Evolutionary conservation across 2,888 invertebrate species (phyloP), one percentile per base, ranked within the genome.

Genomic region (Pristionchus japonicus): DNA sequence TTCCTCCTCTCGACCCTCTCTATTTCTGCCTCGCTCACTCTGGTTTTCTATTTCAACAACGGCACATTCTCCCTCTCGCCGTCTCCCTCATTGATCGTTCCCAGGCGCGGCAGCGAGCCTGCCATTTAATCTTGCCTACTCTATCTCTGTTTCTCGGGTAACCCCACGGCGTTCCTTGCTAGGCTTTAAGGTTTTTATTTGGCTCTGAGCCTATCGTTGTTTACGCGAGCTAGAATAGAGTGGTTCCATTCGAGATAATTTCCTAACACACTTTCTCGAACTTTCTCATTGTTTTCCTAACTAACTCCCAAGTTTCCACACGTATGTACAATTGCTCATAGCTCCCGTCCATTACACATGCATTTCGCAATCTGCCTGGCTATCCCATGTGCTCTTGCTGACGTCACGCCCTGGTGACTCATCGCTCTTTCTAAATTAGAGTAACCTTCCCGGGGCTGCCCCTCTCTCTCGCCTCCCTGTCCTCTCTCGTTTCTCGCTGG

Each of bases 11-110:
- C 61, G 1, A 11, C 27, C n/a, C 27, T 61, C 61, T 40, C 77
- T n/a, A 13, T 43, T 40, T 43, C 77, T 77, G 15, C 74, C 40
- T 40, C 67, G n/a, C 67, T 34, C 34, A 4, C 34, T 3, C 67
- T 67, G 67, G 31, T 67, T 67, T 67, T 47, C 47, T 40, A 43
- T 40, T 40, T 23, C 47, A 23, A 13, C 77, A 77, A n/a, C n/a
- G 37, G 37, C 40, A 34, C 77, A 15, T 47, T 27, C 67, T 31
- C 31, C 34, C 43, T 74, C 47, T 77, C 77, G 40, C 43, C 77
- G 77, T 43, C 77, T 40, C 77, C 23, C 77, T 40, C 77, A 77
- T 77, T 77, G 43, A 40, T 77, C n/a, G n/a, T n/a, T n/a, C n/a
- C n/a, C n/a, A n/a, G n/a, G n/a, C n/a, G n/a, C 77, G 43, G 31